Percentiles rank a stretch among this genome's conserved stretches.
Evolutionary conservation across 2,797 vertebrate species (phyloP).

Genomic region (Eulemur coronatus): DNA sequence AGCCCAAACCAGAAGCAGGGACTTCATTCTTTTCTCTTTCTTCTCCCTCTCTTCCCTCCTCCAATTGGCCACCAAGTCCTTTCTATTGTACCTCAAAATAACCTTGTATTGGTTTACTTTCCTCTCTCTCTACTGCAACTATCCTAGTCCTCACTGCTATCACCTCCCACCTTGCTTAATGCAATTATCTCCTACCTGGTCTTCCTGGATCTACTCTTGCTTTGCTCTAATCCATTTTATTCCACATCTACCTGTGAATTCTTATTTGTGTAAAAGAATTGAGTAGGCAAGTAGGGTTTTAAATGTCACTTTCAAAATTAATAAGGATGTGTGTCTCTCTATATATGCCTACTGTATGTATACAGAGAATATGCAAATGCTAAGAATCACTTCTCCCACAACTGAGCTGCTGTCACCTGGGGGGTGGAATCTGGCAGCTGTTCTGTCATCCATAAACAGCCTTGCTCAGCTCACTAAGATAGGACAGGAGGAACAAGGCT

Average conservation of each 20-base stretch:
- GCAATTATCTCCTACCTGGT: background rate
- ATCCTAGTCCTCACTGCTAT: background rate
- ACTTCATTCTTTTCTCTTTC: background rate
- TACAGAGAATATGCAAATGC: conserved; percentile 65
- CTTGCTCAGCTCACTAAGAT: conserved; percentile 35
- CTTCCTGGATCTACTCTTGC: background rate
- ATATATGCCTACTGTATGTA: conserved; percentile 61
- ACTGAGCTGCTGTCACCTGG: conserved; percentile 43
- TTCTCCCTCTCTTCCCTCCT: background rate
- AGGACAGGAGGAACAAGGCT: conserved; percentile 40
- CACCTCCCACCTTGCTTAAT: background rate
- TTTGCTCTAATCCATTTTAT: background rate
- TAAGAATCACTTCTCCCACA: conserved; percentile 59
- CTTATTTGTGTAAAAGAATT: background rate
- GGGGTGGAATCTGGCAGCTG: conserved; percentile 59
- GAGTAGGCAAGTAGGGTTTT: conserved; percentile 38
- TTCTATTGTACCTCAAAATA: background rate
- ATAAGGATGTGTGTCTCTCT: conserved; percentile 52
- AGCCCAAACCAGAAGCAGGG: background rate
- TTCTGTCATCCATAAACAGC: conserved; percentile 58
- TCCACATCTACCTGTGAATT: background rate
- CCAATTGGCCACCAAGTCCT: background rate
- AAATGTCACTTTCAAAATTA: conserved; percentile 66
- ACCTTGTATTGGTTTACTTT: background rate
- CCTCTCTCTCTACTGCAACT: background rate